phyloP scores from a whole-genome alignment of 2,113 vertebrate species.

The Albula goreensis region DNA sequence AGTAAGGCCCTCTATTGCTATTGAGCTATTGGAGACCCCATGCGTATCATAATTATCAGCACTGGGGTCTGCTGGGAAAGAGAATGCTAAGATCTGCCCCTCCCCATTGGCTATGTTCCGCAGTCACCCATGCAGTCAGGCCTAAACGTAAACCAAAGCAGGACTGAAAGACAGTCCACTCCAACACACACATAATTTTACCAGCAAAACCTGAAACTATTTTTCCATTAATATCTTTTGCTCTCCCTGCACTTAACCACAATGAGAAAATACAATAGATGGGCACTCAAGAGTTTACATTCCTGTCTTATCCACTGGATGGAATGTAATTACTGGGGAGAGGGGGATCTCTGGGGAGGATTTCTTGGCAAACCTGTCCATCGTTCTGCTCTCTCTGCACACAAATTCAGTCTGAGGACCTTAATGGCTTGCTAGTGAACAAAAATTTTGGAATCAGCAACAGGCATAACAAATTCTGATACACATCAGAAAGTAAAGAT shows the following conservation, averaged over 20 bases:
- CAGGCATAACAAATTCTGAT: not conserved
- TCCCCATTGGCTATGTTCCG: not conserved
- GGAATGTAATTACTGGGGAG: slow-evolving; percentile 69
- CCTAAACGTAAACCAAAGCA: not conserved
- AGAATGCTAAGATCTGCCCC: not conserved
- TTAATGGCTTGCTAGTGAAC: not conserved
- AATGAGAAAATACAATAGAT: slow-evolving; percentile 49
- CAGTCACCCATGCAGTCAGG: not conserved
- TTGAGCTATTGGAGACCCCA: not conserved
- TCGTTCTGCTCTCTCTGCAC: slow-evolving; percentile 45
- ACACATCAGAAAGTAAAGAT: not conserved
- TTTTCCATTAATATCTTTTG: slow-evolving; percentile 48
- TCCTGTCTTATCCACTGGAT: slow-evolving; percentile 64
- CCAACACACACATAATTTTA: not conserved
- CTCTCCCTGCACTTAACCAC: slow-evolving; percentile 48
- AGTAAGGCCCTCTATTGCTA: not conserved
- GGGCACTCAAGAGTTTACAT: slow-evolving; percentile 56
- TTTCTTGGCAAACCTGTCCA: slow-evolving; percentile 40
- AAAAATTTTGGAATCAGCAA: not conserved
- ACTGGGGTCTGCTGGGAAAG: not conserved
- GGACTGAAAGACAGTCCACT: not conserved
- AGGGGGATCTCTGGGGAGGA: slow-evolving; percentile 34
- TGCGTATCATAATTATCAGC: not conserved
- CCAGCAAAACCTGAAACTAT: not conserved
- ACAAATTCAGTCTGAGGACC: not conserved